Conservation (phyloP, 92 coral and sea anemone species). For the Galaxea fascicularis region DNA sequence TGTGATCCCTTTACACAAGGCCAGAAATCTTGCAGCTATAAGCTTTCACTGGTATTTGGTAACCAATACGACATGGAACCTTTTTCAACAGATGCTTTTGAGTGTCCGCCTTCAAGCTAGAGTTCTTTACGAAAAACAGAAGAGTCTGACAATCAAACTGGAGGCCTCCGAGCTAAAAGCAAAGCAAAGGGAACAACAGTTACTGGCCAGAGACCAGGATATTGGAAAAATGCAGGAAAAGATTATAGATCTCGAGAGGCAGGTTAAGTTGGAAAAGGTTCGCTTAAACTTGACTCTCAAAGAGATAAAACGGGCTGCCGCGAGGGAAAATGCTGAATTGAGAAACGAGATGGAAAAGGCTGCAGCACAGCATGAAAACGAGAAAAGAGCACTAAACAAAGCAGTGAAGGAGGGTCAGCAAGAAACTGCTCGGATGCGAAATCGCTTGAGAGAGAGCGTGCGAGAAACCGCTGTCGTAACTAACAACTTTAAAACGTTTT, state of each 20-base stretch:
- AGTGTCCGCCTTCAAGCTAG: conserved; percentile 30
- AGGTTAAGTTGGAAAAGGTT: conserved; percentile 17
- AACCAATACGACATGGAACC: not conserved
- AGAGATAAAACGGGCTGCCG: conserved; percentile 5
- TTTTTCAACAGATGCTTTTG: conserved; percentile 29
- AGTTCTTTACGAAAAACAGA: conserved; percentile 29
- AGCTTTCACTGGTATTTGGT: not conserved
- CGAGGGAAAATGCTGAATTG: conserved; percentile 19
- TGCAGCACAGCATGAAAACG: not conserved
- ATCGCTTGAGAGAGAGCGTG: conserved; percentile 25
- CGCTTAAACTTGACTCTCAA: not conserved
- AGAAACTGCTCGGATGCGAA: not conserved
- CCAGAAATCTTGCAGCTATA: too few relatives aligned
- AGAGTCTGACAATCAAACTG: conserved; percentile 1
- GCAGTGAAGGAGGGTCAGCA: not conserved
- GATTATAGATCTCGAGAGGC: conserved; percentile 1
- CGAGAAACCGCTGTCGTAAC: conserved; percentile 28
- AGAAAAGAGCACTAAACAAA: not conserved
- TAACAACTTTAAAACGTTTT: conserved; percentile 18
- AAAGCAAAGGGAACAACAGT: not conserved
- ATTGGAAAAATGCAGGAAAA: not conserved
- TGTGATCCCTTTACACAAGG: too few relatives aligned
- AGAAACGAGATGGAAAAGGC: conserved; percentile 15
- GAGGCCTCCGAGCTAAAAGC: not conserved
- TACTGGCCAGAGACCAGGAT: conserved; percentile 19